Evolutionary conservation across 2,113 vertebrate species (phyloP).

Genomic region (Oncorhynchus kisutch): DNA sequence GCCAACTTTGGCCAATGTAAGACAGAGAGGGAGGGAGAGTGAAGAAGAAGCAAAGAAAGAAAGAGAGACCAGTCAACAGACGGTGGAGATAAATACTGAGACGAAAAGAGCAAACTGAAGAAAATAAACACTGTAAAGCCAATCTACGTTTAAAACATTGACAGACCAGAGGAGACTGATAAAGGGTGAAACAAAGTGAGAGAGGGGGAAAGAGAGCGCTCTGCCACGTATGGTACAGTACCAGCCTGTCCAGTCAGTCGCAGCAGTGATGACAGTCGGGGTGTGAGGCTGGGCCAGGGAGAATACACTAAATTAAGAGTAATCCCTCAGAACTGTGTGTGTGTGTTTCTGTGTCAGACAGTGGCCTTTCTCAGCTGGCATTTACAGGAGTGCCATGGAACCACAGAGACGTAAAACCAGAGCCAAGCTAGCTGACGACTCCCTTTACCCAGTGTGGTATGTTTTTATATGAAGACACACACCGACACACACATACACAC

Average conservation of each 20-base stretch:
- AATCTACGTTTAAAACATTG: not conserved
- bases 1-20: slow-evolving; percentile 53
- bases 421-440: slow-evolving; percentile 67
- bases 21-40: slow-evolving; percentile 30
- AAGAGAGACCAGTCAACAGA: not conserved
- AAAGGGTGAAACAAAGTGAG: not conserved
- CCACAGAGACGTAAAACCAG: slow-evolving; percentile 54
- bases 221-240: slow-evolving; percentile 35
- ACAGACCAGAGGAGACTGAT: not conserved
- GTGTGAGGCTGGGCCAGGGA: slow-evolving; percentile 54
- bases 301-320: slow-evolving; percentile 57
- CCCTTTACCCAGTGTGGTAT: slow-evolving; percentile 62
- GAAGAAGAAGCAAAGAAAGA: not conserved
- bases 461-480: not conserved
- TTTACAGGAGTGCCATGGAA: slow-evolving; percentile 50
- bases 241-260: slow-evolving; percentile 23
- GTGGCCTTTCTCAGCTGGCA: slow-evolving; percentile 62
- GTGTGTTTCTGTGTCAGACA: slow-evolving; percentile 50
- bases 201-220: not conserved
- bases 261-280: slow-evolving; percentile 71
- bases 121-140: not conserved
- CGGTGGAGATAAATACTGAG: not conserved
- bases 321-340: slow-evolving; percentile 32
- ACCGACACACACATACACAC: not conserved
- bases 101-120: not conserved